Evolutionary conservation across 2,797 vertebrate species (phyloP).

Genomic region (Pitangus sulphuratus): DNA sequence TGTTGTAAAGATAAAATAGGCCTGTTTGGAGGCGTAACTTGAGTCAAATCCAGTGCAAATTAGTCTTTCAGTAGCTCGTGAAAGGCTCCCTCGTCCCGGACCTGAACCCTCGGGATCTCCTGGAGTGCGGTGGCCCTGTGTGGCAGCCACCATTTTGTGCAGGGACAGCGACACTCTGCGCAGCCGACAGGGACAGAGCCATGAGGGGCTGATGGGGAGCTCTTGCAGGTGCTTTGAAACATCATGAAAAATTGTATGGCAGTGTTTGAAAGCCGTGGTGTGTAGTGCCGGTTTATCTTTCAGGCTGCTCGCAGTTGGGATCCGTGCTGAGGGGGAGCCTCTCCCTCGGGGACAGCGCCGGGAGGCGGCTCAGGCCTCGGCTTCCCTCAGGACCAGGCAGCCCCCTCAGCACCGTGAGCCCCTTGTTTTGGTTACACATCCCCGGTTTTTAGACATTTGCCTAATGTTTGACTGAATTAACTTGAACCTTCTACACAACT

Average conservation of each 20-base stretch:
- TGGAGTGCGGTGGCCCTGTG: neutral
- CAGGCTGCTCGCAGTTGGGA: fast-evolving
- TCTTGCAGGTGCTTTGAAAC: neutral
- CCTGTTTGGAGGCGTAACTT: neutral
- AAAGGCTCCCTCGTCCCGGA: neutral
- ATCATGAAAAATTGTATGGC: fast-evolving
- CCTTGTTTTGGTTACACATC: fast-evolving
- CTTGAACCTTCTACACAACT: neutral
- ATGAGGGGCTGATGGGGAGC: neutral
- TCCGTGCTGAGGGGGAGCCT: fast-evolving
- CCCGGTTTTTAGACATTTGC: neutral
- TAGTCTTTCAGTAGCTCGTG: neutral
- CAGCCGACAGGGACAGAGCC: fast-evolving
- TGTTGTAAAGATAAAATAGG: neutral
- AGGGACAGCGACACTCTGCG: fast-evolving
- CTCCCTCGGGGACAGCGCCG: fast-evolving
- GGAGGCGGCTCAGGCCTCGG: fast-evolving
- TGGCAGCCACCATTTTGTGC: neutral
- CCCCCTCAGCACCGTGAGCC: fast-evolving
- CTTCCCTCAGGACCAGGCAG: neutral
- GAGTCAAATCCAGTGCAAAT: neutral
- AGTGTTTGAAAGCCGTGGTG: fast-evolving
- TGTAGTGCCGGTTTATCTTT: neutral
- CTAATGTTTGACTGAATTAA: neutral
- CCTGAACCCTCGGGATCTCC: fast-evolving